Conservation (phyloP, 2,888 invertebrate species). For the Aporophyla lueneburgensis region DNA sequence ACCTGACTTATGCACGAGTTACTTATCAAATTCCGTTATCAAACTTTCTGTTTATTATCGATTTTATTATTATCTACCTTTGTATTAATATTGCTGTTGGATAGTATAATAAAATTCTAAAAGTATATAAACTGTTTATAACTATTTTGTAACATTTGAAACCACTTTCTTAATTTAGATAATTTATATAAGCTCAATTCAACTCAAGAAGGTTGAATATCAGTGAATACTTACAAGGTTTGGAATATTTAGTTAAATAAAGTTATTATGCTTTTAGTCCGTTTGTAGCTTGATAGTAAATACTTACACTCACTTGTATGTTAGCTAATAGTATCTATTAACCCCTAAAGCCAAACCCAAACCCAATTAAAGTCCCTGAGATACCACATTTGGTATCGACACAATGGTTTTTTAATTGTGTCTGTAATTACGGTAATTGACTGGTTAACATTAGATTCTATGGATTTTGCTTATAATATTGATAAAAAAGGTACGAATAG, state of each 20-base stretch:
- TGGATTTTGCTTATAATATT: too few species aligned
- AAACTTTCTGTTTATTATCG: slow-evolving; percentile 46
- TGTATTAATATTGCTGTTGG: neutral
- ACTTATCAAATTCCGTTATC: slow-evolving; percentile 51
- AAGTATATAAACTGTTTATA: too few species aligned
- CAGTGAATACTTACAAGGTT: too few species aligned
- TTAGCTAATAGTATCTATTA: neutral
- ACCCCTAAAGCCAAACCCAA: too few species aligned
- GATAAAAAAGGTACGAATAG: neutral
- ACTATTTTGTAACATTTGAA: neutral
- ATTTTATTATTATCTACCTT: slow-evolving; percentile 35
- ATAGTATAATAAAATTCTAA: neutral
- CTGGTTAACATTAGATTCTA: neutral
- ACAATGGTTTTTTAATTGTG: too few species aligned
- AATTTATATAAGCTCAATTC: too few species aligned
- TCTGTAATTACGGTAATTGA: too few species aligned
- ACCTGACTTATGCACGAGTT: slow-evolving; percentile 28
- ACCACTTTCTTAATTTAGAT: slow-evolving; percentile 5
- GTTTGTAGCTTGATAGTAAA: neutral
- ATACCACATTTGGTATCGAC: too few species aligned
- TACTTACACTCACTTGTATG: neutral
- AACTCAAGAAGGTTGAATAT: too few species aligned
- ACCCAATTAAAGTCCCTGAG: too few species aligned
- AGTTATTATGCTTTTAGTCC: neutral
- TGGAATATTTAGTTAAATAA: neutral